Evolutionary conservation across 2,888 invertebrate genomes (phyloP), one percentile per base, ranked within the genome.

Genomic region (Aspidiotus destructor): DNA sequence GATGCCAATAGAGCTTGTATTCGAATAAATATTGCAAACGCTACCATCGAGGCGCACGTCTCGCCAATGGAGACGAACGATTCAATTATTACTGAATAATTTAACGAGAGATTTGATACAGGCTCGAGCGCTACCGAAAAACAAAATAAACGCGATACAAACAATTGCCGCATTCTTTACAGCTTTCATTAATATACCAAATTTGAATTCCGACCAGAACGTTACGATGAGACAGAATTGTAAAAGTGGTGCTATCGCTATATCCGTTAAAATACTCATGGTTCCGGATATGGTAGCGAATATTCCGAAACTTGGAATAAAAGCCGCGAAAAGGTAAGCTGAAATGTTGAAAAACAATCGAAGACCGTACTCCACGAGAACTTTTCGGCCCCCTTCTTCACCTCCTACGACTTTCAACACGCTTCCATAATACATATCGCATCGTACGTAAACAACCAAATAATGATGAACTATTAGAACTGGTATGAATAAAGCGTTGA

Each of bases 231-330:
- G 28, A 28, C 28, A 28, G 28, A 64, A 53, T 8, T 54, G 64
- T 54, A 64, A 40, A 40, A 65, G n/a, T 8, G 65, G 44, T 5
- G 65, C 57, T 2, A 65, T 6, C 17, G 57, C 57, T 58, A 58
- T 28, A 17, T 65, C 65, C 11, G 58, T 44, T 42, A 65, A 17
- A 28, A 65, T 65, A 17, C 57, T 40, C 41, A 57, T 11, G 11
- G 57, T 44, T 0, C 65, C 65, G 7, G 17, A 15, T 1, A 58
- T 28, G 28, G 48, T n/a, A 11, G 44, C 44, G 9, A 65, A 44
- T 28, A 65, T 17, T n/a, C 16, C 13, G 10, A 65, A 58, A 58
- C 58, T n/a, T 5, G 57, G 65, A 15, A 65, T 8, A 11, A 17
- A 9, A 15, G 58, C 44, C 1, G 65, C 65, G 8, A 58, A 58